phyloP scores from a whole-genome alignment of 64 coral and sea anemone species.

The Porites lutea region DNA sequence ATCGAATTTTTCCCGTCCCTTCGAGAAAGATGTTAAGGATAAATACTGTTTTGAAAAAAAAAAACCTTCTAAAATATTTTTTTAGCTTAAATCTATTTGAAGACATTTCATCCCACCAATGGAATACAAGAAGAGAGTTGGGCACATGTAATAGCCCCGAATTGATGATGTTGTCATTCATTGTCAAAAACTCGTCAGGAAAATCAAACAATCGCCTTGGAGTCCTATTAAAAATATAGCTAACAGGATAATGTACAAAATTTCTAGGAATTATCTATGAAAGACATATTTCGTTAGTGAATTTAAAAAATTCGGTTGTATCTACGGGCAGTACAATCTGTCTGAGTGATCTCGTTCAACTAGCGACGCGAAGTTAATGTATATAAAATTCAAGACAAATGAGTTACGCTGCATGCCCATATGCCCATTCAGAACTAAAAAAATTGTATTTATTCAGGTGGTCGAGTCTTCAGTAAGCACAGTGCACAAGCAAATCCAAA shows the following conservation, averaged over 20 bases:
- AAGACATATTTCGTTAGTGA: neutral
- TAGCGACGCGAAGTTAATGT: neutral
- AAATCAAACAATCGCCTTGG: neutral
- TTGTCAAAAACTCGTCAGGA: neutral
- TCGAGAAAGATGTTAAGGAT: too few species aligned
- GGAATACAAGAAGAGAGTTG: neutral
- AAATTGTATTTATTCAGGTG: constrained; percentile 18
- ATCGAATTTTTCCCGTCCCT: too few species aligned
- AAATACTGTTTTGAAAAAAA: too few species aligned
- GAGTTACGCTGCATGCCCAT: neutral
- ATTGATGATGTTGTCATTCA: neutral
- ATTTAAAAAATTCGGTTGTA: neutral
- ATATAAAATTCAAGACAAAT: neutral
- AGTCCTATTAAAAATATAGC: neutral
- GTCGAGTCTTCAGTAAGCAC: neutral
- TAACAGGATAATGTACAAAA: neutral
- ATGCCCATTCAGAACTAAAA: neutral
- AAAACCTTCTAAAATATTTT: too few species aligned
- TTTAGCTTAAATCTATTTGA: too few species aligned
- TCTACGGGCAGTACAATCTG: neutral
- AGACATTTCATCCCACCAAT: neutral
- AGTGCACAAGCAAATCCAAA: neutral
- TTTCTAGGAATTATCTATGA: neutral
- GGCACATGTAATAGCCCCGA: neutral
- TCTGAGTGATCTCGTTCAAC: neutral